These are phyloP conservation scores for Neocloeon triangulifer DNA, from an alignment of 1,140 invertebrate species.

Conservation along the genomic window DNA sequence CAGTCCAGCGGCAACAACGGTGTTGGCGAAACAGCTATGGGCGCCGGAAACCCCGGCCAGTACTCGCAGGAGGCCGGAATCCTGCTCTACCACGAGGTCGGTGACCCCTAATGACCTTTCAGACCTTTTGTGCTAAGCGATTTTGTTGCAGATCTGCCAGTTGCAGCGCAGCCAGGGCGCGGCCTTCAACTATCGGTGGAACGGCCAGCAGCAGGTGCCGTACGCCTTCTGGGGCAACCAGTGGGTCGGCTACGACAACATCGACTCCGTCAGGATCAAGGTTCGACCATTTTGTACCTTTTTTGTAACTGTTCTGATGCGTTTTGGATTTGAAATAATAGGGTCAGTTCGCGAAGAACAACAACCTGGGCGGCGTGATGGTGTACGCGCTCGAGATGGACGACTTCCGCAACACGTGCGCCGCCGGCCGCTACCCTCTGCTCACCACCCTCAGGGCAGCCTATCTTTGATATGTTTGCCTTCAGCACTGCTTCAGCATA, in stretches of 20 bases:
- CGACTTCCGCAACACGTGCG: constrained; percentile 4
- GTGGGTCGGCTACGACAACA: constrained; percentile 77
- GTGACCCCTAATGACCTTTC: no score
- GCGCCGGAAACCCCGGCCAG: constrained; percentile 34
- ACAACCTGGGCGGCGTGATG: constrained; percentile 18
- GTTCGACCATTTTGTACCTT: no score
- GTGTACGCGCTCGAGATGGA: constrained; percentile 15
- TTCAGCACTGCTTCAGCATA: no score
- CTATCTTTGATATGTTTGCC: no score
- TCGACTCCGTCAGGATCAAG: constrained; percentile 52
- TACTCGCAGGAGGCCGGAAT: constrained; percentile 44
- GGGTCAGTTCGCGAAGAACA: constrained; percentile 12
- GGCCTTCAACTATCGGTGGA: constrained; percentile 19
- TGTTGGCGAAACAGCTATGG: constrained; percentile 25
- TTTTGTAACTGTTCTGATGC: no score
- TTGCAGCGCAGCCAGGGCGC: no score
- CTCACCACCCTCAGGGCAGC: background rate
- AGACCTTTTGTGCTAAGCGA: no score
- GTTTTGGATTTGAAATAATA: no score
- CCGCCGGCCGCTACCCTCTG: background rate
- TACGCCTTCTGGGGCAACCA: constrained; percentile 66
- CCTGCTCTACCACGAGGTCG: constrained; percentile 54
- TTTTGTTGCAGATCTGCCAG: no score
- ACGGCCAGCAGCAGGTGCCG: constrained; percentile 44
- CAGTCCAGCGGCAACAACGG: constrained; percentile 17